Percentiles rank a stretch among this genome's conserved stretches.
Evolutionary conservation across 2,888 invertebrate species (phyloP).

Genomic region (Hyposoter didymator): DNA sequence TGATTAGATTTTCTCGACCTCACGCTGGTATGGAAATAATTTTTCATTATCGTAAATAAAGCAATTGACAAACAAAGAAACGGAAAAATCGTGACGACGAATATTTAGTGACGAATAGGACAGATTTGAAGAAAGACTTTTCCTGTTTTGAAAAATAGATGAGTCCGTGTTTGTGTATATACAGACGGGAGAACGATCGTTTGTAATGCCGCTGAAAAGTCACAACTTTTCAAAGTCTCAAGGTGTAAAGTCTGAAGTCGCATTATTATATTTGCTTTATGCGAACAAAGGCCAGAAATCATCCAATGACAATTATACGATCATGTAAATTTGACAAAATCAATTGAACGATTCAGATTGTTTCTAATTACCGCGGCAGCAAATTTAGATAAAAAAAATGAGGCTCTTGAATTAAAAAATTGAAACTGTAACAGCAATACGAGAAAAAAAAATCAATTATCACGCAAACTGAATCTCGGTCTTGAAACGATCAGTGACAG

Average conservation of each 20-base stretch:
- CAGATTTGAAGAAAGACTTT: not conserved
- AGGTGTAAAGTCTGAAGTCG: too few species aligned
- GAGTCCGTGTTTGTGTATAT: not conserved
- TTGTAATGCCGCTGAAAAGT: not conserved
- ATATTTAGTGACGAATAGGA: not conserved
- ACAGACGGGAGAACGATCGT: not conserved
- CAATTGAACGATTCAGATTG: not conserved
- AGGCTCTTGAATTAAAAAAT: not conserved
- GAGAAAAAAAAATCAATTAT: not conserved
- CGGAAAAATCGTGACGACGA: not conserved
- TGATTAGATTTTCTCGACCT: slow-evolving; percentile 25
- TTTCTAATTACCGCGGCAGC: too few species aligned
- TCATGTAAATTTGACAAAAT: not conserved
- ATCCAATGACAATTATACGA: not conserved
- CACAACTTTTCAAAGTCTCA: not conserved
- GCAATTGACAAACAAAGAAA: not conserved
- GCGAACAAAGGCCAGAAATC: not conserved
- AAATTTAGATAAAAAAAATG: not conserved
- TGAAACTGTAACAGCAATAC: not conserved
- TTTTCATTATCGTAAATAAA: not conserved
- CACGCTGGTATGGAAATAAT: not conserved
- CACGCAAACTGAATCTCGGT: not conserved
- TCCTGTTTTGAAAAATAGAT: slow-evolving; percentile 14
- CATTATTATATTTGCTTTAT: not conserved
- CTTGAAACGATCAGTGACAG: not conserved